These are phyloP conservation scores for Platysteira castanea DNA, from an alignment of 2,113 vertebrate genomes.

Conservation along the genomic window DNA sequence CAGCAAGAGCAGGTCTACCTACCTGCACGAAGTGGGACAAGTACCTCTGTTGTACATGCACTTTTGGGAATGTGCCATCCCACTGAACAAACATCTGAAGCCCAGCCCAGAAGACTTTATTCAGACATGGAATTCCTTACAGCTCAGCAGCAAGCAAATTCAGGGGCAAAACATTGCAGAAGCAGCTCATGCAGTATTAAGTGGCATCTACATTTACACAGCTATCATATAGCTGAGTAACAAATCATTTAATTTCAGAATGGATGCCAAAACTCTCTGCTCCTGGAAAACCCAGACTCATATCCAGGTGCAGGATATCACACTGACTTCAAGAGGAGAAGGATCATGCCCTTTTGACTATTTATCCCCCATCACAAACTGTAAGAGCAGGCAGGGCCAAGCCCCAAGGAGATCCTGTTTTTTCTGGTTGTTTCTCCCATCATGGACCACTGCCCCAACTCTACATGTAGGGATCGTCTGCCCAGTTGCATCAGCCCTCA, in stretches of 20 bases:
- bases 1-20: not conserved
- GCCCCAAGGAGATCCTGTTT: not conserved
- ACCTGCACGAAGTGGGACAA: not conserved
- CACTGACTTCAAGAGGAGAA: not conserved
- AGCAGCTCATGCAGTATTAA: not conserved
- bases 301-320: not conserved
- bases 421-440: not conserved
- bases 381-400: not conserved
- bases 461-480: rapidly evolving
- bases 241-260: not conserved
- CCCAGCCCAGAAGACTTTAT: not conserved
- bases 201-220: not conserved
- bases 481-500: not conserved
- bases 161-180: not conserved
- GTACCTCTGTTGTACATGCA: rapidly evolving
- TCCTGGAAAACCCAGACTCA: not conserved
- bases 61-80: not conserved
- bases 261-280: not conserved
- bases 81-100: not conserved
- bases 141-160: not conserved
- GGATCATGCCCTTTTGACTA: not conserved
- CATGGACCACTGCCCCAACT: not conserved
- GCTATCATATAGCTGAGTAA: not conserved
- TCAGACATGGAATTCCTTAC: not conserved
- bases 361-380: not conserved